phyloP scores from a whole-genome alignment of 1,140 invertebrate species.

The Trachymyrmex cornetzi region DNA sequence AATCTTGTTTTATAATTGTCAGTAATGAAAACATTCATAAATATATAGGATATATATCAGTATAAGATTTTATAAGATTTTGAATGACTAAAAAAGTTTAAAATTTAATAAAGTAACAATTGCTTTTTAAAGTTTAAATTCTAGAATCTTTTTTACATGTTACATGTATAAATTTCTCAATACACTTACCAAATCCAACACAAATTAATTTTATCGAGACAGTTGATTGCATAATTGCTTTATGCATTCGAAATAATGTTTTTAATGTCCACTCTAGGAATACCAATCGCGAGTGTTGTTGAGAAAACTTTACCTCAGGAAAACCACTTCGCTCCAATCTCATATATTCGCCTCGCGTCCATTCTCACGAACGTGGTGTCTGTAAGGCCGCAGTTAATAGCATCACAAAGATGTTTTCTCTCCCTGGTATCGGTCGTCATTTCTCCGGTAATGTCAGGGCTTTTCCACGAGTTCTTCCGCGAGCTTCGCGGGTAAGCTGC shows the following conservation, averaged over 20 bases:
- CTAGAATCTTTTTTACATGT: neutral
- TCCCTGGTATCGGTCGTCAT: neutral
- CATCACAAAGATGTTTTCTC: constrained; percentile 54
- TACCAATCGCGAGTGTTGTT: neutral
- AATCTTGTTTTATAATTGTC: neutral
- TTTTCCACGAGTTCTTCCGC: constrained; percentile 7
- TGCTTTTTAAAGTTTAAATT: too few relatives aligned
- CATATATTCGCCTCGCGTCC: constrained; percentile 3
- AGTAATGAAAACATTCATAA: neutral
- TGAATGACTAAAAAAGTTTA: neutral
- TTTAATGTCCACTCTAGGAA: neutral
- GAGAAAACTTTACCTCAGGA: neutral
- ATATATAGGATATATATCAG: neutral
- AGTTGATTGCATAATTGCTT: neutral
- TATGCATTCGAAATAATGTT: constrained; percentile 12
- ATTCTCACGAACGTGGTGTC: neutral
- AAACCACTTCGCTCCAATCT: neutral
- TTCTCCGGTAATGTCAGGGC: constrained; percentile 18
- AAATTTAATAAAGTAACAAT: too few relatives aligned
- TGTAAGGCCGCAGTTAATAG: constrained; percentile 37
- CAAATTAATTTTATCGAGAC: neutral
- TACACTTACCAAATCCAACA: neutral
- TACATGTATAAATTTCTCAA: neutral
- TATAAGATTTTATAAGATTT: neutral
- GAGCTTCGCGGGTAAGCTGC: constrained; percentile 41